Base-by-base conservation (phyloP, 2,113 vertebrate species). In the Poecile atricapillus region DNA sequence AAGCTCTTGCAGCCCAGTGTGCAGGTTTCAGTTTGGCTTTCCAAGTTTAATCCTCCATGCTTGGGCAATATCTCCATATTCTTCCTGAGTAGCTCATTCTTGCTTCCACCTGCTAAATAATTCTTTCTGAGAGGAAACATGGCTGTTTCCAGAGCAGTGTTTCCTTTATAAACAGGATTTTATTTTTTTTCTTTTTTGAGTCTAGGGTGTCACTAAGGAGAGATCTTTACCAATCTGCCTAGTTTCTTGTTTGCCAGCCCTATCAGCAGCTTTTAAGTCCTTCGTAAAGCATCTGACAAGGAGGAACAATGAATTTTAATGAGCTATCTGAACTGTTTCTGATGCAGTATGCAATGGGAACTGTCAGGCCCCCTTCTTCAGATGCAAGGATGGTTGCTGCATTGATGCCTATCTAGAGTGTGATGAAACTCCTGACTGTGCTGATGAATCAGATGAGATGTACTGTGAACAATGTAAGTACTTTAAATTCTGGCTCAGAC, bases 361-460 rank as follows among this genome's bases (percentile, higher is more conserved):
- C 2, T 99, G 99, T 68, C 96, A 96, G 10, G 1, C 70, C 8
- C 95, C 94, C 20, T 97, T 98, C 76, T 99, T 99, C 98, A 97
- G 69, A 64, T 99, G 99, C 83, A 68, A 78, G 11, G 98, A 99
- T 49, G 98, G 98, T 88, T 99, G 99, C 97, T 99, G 99, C 86
- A 97, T 99, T 73, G 98, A 98, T 55, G 97, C 97, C 30, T 98
- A 96, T n/a, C 96, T 99, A 85, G 98, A 99, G 84, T 99, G 99
- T 52, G 99, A 99, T 37, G 88, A 97, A 35, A 95, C 81, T 4
- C 15, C 58, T 0, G 98, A 99, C 86, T 99, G 99, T 91, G 96
- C 62, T 0, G 99, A 99, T 15, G 90, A 93, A 43, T 99, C 99
- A 0, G 99, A 99, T 4, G 99, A 99, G 95, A 60, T 84, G 17